Percentiles rank a stretch among this genome's conserved stretches.
phyloP scores from a whole-genome alignment of 2,888 invertebrate species.

The Andrena minutula region DNA sequence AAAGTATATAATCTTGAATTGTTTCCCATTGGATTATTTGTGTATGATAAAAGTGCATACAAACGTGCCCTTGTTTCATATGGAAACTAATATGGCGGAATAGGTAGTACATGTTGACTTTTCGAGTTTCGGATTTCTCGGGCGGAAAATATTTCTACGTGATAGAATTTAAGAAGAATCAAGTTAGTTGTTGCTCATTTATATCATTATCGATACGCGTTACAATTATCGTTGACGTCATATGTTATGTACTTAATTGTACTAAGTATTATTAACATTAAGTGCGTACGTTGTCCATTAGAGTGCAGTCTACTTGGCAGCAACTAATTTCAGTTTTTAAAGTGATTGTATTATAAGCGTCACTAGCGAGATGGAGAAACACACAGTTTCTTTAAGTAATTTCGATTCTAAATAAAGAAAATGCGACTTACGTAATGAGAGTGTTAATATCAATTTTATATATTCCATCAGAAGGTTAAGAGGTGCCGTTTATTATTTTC shows the following conservation, averaged over 20 bases:
- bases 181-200: conserved; percentile 33
- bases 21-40: conserved; percentile 1
- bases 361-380: conserved; percentile 18
- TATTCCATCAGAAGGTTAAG: conserved; percentile 53
- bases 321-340: conserved; percentile 38
- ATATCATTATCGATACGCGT: conserved; percentile 29
- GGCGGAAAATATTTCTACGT: conserved; percentile 38
- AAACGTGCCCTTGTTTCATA: conserved; percentile 33
- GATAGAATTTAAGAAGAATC: conserved; percentile 33
- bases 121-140: conserved; percentile 39
- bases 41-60: background rate
- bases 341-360: conserved; percentile 37
- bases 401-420: conserved; percentile 55
- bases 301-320: conserved; percentile 34
- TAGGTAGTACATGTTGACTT: conserved; percentile 50
- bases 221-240: conserved; percentile 24
- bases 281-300: conserved; percentile 48
- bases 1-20: background rate
- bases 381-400: conserved; percentile 25
- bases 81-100: conserved; percentile 60
- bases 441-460: conserved; percentile 54
- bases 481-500: conserved; percentile 38
- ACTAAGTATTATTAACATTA: conserved; percentile 53
- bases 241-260: conserved; percentile 37
- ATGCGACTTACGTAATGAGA: conserved; percentile 55